Base-by-base conservation (phyloP, 53 echinoderm and acorn worm species). In the Echinometra lucunter region DNA sequence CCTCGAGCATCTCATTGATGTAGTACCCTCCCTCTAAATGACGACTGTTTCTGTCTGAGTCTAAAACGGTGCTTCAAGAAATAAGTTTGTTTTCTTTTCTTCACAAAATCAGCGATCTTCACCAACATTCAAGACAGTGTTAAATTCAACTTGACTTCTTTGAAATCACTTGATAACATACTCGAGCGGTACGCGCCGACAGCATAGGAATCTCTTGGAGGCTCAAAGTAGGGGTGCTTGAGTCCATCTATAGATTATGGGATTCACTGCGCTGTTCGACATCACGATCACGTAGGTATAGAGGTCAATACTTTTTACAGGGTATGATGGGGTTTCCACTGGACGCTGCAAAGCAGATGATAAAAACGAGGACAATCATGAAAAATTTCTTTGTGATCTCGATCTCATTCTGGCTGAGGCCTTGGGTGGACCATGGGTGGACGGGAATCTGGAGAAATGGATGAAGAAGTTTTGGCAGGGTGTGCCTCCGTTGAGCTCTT, bases 331-430 rank as follows among this genome's bases (percentile, higher is more conserved):
- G n/a, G n/a, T n/a, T n/a, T n/a, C n/a, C n/a, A n/a, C n/a, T n/a
- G n/a, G n/a, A n/a, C n/a, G n/a, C n/a, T n/a, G n/a, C n/a, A n/a
- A n/a, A n/a, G n/a, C n/a, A n/a, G n/a, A n/a, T n/a, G n/a, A n/a
- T n/a, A 30, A n/a, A n/a, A n/a, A n/a, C n/a, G n/a, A n/a, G n/a
- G n/a, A 88, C 30, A 23, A 53, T 55, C 5, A 66, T 6, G 45
- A 85, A 94, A 25, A 94, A 66, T 19, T 85, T 85, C 45, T 85
- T 85, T 3, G 85, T 94, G 85, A 85, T 85, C 58, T 37, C 87
- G 66, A 85, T 93, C 45, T 94, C 94, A 58, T 49, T 57, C 10
- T 35, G 27, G 37, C 60, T 60, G 37, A 89, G 69, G 69, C 27
- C 44, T 44, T 57, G 58, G n/a, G n/a, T n/a, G n/a, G n/a, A 37